Evolutionary conservation across 2,113 vertebrate genomes (phyloP).

Genomic region (Morone chrysops): DNA sequence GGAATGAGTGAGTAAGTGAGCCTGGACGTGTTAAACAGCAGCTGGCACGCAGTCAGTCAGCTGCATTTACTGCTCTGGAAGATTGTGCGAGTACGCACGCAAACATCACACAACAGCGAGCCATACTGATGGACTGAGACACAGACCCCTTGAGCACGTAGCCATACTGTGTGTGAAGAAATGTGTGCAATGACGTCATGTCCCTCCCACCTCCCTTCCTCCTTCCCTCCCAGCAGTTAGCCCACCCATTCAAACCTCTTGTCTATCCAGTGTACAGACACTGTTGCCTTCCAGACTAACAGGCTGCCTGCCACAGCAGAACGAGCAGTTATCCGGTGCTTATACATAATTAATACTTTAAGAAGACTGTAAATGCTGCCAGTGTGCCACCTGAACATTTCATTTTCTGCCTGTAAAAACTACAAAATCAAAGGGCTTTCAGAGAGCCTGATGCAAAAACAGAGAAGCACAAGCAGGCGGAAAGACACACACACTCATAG

Average conservation of each 20-base stretch:
- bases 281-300: slow-evolving; percentile 53
- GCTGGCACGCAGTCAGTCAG: slow-evolving; percentile 70
- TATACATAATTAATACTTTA: slow-evolving; percentile 71
- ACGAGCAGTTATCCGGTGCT: slow-evolving; percentile 59
- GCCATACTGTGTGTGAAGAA: slow-evolving; percentile 62
- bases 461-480: slow-evolving; percentile 10
- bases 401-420: slow-evolving; percentile 61
- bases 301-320: slow-evolving; percentile 60
- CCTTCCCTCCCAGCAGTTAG: slow-evolving; percentile 40
- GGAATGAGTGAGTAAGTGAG: slow-evolving; percentile 61
- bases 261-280: slow-evolving; percentile 61
- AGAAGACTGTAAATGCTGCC: slow-evolving; percentile 57
- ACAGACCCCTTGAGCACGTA: slow-evolving; percentile 47
- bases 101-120: slow-evolving; percentile 51
- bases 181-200: slow-evolving; percentile 72
- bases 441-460: slow-evolving; percentile 26
- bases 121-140: slow-evolving; percentile 58
- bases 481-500: slow-evolving; percentile 12
- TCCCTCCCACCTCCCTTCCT: slow-evolving; percentile 34
- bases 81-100: slow-evolving; percentile 37
- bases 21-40: slow-evolving; percentile 74
- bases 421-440: slow-evolving; percentile 50
- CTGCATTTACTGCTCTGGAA: slow-evolving; percentile 65
- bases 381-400: slow-evolving; percentile 48
- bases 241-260: slow-evolving; percentile 60